Base-by-base conservation (phyloP, 2,888 invertebrate species). In the Stenolophus ochropezus region DNA sequence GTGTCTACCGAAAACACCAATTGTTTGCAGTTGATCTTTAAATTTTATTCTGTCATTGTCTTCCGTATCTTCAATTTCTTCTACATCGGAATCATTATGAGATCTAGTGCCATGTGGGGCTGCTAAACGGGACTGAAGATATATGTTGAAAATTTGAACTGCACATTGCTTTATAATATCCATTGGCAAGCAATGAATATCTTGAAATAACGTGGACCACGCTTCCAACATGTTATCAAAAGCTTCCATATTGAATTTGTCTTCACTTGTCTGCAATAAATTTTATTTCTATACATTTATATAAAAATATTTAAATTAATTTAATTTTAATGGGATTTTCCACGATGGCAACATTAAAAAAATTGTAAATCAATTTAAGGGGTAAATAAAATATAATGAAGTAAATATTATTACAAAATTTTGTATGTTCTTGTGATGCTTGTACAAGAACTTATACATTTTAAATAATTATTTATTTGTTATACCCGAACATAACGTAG, bases 121-220 rank as follows among this genome's bases (percentile, higher is more conserved):
- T 4, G 95, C 94, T 83, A 97, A 89, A 88, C 96, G 94, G 86
- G 94, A 94, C 86, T 94, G 93, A 61, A 97, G 89, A 87, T 96
- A 97, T 1, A 93, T 93, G 87, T 95, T 94, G 87, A 97, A 96
- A 83, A 97, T 93, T 87, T 93, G 90, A 8, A 89, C 87, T 4
- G 90, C 90, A 51, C 87, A 85, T 65, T 88, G 85, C 76, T 87
- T 84, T 33, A 87, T 85, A 83, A 90, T 87, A 73, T 90, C 89
- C 14, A 86, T 85, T 11, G 90, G 89, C 80, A 90, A 89, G 74
- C 88, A 84, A 25, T 89, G 89, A 11, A 87, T 86, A 42, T 91
- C 89, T 56, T 88, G 89, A 8, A 94, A 86, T 56, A 94, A 88
- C 61, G 91, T 90, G 58, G 92, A 90, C 94, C 95, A 95, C 0